A percentile compares a stretch with the other conserved stretches of the same genome.
These are phyloP conservation scores for Psylliodes chrysocephalus DNA, from an alignment of 2,888 invertebrate genomes.

Conservation along the genomic window DNA sequence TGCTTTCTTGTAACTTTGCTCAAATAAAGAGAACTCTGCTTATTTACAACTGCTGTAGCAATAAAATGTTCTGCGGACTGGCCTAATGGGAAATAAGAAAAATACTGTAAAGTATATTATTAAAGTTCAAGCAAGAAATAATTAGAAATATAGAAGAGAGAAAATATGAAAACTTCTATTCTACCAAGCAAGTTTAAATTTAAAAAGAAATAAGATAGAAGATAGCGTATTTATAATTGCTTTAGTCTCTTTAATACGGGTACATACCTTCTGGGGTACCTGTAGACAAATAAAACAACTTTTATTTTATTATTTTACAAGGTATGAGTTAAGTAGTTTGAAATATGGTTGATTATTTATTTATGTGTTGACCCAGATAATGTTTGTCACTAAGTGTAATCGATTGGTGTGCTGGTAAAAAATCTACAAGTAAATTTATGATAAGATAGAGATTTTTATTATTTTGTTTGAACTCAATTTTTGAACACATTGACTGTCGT, in stretches of 20 bases:
- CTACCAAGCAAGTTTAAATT: conserved; percentile 41
- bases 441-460: no score
- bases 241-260: conserved; percentile 40
- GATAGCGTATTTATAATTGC: conserved; percentile 44
- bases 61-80: neutral
- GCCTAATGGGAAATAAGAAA: neutral
- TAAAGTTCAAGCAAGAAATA: conserved; percentile 24
- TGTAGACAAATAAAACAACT: conserved; percentile 59
- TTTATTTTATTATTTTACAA: conserved; percentile 31
- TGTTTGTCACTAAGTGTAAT: conserved; percentile 1
- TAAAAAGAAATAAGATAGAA: conserved; percentile 32
- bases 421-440: no score
- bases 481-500: no score
- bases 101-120: neutral
- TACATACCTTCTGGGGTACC: conserved; percentile 65
- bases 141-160: conserved; percentile 8
- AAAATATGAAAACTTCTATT: conserved; percentile 30
- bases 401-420: neutral
- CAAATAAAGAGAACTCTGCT: no score
- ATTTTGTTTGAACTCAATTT: no score
- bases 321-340: conserved; percentile 4
- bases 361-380: neutral
- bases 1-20: no score
- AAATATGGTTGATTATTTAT: conserved; percentile 3
- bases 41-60: no score